Percentiles rank a stretch among this genome's conserved stretches.
phyloP scores from a whole-genome alignment of 1,140 invertebrate genomes.

The Euborellia annulipes region DNA sequence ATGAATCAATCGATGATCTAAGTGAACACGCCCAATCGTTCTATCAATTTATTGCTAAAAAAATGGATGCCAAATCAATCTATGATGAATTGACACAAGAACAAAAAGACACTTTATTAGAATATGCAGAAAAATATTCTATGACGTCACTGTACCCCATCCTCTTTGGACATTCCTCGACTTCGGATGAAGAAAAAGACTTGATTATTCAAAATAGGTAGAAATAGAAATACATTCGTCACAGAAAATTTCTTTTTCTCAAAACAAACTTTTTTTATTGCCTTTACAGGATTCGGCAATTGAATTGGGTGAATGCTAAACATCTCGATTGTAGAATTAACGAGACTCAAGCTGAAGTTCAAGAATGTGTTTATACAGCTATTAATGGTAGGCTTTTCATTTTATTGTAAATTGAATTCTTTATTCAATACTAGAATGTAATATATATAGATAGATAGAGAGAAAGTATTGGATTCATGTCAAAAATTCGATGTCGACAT shows the following conservation, averaged over 20 bases:
- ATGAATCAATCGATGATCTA: slow-evolving; percentile 64
- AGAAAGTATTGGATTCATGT: too few species aligned
- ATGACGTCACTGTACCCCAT: slow-evolving; percentile 71
- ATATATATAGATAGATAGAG: too few species aligned
- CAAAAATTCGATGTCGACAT: too few species aligned
- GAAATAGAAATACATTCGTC: too few species aligned
- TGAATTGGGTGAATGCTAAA: slow-evolving; percentile 88
- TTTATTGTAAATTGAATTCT: too few species aligned
- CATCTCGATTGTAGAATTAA: slow-evolving; percentile 86
- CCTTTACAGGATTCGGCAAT: slow-evolving; percentile 66
- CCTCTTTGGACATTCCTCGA: slow-evolving; percentile 72
- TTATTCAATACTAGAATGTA: too few species aligned
- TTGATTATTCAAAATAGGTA: slow-evolving; percentile 67
- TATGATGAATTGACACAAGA: slow-evolving; percentile 56
- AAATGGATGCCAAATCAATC: slow-evolving; percentile 48
- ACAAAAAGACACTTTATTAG: slow-evolving; percentile 61
- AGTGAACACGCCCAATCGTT: slow-evolving; percentile 82
- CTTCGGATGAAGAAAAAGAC: slow-evolving; percentile 85
- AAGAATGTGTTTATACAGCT: slow-evolving; percentile 76
- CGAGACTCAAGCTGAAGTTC: slow-evolving; percentile 61
- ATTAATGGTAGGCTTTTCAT: slow-evolving; percentile 76
- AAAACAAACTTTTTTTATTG: too few species aligned
- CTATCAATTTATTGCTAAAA: slow-evolving; percentile 65
- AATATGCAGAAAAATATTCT: slow-evolving; percentile 81
- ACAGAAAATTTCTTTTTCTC: too few species aligned